A percentile compares a stretch with the other conserved stretches of the same genome.
phyloP scores from a whole-genome alignment of 2,113 vertebrate genomes.

The Plestiodon gilberti region DNA sequence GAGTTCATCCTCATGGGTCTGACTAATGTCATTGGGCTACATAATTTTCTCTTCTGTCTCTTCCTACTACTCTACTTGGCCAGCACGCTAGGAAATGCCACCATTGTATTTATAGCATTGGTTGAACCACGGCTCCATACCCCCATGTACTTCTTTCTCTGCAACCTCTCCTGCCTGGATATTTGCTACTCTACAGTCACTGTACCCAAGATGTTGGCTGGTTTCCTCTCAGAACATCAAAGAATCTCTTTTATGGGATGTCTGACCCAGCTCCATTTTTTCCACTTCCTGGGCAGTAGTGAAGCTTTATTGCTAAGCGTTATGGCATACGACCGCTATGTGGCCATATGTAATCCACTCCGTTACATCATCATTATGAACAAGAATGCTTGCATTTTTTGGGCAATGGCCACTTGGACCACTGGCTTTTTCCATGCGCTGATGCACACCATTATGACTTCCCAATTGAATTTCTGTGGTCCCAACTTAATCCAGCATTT shows the following conservation, averaged over 20 bases:
- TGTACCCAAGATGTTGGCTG: constrained; percentile 46
- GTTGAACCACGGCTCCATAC: constrained; percentile 49
- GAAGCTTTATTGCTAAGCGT: constrained; percentile 35
- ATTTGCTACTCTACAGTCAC: constrained; percentile 45
- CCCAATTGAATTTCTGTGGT: constrained; percentile 23
- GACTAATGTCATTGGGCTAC: neutral
- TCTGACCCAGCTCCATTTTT: constrained; percentile 50
- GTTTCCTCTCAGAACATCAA: constrained; percentile 44
- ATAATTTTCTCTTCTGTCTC: constrained; percentile 2
- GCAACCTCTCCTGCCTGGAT: constrained; percentile 49
- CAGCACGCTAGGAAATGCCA: constrained; percentile 35
- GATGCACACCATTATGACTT: constrained; percentile 27
- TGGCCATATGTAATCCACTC: constrained; percentile 40
- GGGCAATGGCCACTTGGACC: constrained; percentile 13
- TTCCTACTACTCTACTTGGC: constrained; percentile 31
- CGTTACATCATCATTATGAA: constrained; percentile 14
- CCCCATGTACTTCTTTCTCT: constrained; percentile 63
- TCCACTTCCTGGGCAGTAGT: constrained; percentile 42
- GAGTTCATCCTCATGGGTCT: constrained; percentile 41
- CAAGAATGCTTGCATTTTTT: neutral
- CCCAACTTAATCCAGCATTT: constrained; percentile 43
- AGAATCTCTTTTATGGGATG: constrained; percentile 21
- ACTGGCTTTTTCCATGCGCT: constrained; percentile 28
- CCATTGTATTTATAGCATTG: constrained; percentile 32
- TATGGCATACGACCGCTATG: constrained; percentile 46